phyloP scores from a whole-genome alignment of 2,888 invertebrate genomes.

The Steinernema carpocapsae region DNA sequence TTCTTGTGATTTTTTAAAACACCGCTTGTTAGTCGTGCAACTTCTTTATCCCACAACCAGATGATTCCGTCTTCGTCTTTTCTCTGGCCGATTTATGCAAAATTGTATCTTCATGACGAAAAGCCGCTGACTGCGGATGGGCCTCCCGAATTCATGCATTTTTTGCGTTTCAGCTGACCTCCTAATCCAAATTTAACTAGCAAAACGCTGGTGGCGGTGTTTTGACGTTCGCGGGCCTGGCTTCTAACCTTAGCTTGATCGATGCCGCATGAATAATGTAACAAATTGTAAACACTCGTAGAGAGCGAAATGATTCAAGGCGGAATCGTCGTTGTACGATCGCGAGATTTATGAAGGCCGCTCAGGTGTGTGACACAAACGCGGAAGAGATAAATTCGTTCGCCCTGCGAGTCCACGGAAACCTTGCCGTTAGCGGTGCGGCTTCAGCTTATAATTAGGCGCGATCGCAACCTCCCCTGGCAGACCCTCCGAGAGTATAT shows the following conservation, averaged over 20 bases:
- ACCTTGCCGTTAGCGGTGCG: constrained; percentile 5
- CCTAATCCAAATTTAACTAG: too few relatives aligned
- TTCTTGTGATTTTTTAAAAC: too few relatives aligned
- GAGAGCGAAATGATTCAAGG: constrained; percentile 28
- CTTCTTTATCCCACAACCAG: too few relatives aligned
- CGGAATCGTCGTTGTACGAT: constrained; percentile 14
- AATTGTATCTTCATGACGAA: too few relatives aligned
- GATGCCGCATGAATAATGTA: constrained; percentile 34
- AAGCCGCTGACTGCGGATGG: too few relatives aligned
- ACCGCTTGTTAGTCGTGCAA: too few relatives aligned
- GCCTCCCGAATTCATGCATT: too few relatives aligned
- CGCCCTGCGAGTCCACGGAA: not conserved
- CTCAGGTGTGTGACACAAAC: constrained; percentile 31
- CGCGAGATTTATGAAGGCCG: constrained; percentile 28
- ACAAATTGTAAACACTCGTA: constrained; percentile 31
- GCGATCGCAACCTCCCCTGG: constrained; percentile 19
- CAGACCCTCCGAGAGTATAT: constrained; percentile 34
- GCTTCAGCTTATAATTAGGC: constrained; percentile 29
- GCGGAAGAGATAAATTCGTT: constrained; percentile 17
- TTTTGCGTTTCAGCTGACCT: too few relatives aligned
- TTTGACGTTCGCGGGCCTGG: not conserved
- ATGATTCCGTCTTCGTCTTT: too few relatives aligned
- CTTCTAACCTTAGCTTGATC: constrained; percentile 27
- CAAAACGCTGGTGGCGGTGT: not conserved
- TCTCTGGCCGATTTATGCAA: too few relatives aligned